These are phyloP conservation scores for Chaetophractus vellerosus DNA, from an alignment of 2,797 vertebrate genomes.

Conservation along the genomic window DNA sequence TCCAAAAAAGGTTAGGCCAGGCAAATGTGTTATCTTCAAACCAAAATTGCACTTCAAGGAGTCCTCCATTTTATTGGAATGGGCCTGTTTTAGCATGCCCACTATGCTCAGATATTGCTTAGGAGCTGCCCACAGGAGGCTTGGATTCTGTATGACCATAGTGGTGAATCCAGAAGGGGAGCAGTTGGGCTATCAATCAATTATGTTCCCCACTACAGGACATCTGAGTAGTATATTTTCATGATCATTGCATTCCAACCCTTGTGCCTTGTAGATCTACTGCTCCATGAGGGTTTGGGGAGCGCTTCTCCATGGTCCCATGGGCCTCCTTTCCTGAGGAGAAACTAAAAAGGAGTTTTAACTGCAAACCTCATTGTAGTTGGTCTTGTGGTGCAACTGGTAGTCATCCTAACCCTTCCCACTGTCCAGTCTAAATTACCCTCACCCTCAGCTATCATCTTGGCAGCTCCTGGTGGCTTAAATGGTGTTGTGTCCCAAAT, in stretches of 20 bases:
- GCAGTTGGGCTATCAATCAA: not conserved
- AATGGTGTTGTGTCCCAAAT: too few species aligned
- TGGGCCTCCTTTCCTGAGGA: not conserved
- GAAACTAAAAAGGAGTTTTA: not conserved
- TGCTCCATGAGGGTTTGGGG: not conserved
- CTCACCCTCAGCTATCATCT: not conserved
- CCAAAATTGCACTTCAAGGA: not conserved
- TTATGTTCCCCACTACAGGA: not conserved
- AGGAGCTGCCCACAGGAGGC: not conserved
- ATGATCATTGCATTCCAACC: not conserved
- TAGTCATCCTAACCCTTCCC: not conserved
- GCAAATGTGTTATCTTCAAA: not conserved
- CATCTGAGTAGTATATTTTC: not conserved
- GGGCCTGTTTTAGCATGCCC: not conserved
- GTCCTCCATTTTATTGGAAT: not conserved
- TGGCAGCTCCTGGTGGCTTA: not conserved
- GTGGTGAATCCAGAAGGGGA: not conserved
- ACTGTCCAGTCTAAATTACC: slow-evolving; percentile 9
- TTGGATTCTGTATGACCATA: not conserved
- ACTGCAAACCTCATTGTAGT: not conserved
- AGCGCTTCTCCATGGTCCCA: not conserved
- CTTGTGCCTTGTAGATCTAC: not conserved
- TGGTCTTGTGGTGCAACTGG: not conserved
- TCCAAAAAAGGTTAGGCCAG: not conserved
- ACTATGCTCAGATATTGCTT: not conserved